phyloP scores from a whole-genome alignment of 2,888 invertebrate genomes.

The Lottia scabra region DNA sequence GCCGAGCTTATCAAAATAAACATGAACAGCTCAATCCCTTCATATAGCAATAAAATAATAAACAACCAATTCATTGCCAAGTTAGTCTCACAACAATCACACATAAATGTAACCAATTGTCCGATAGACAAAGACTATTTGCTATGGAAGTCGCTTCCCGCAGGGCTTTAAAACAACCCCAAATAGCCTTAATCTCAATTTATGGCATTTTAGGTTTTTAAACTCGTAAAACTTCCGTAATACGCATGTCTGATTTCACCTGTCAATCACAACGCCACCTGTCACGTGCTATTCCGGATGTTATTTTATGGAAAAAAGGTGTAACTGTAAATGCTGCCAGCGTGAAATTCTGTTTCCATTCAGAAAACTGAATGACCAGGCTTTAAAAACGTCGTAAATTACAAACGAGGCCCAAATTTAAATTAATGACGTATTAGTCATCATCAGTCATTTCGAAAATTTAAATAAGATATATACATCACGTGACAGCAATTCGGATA shows the following conservation, averaged over 20 bases:
- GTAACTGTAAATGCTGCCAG: background rate
- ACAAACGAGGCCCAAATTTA: background rate
- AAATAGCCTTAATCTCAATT: background rate
- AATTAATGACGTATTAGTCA: background rate
- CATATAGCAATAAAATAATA: too few relatives aligned
- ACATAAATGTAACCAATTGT: too few relatives aligned
- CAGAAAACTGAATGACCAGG: background rate
- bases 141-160: too few relatives aligned
- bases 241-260: constrained; percentile 1
- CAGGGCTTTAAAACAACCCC: background rate
- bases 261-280: constrained; percentile 6
- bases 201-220: background rate
- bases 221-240: constrained; percentile 3
- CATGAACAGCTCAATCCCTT: too few relatives aligned
- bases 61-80: too few relatives aligned
- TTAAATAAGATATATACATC: too few relatives aligned
- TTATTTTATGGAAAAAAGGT: background rate
- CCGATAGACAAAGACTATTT: too few relatives aligned
- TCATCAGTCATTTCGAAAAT: background rate
- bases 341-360: background rate
- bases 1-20: too few relatives aligned
- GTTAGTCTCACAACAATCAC: too few relatives aligned
- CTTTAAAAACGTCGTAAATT: background rate
- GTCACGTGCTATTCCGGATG: constrained; percentile 3
- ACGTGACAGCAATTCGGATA: too few relatives aligned